phyloP scores from a whole-genome alignment of 1,140 invertebrate species.

The Heliconius hewitsoni region DNA sequence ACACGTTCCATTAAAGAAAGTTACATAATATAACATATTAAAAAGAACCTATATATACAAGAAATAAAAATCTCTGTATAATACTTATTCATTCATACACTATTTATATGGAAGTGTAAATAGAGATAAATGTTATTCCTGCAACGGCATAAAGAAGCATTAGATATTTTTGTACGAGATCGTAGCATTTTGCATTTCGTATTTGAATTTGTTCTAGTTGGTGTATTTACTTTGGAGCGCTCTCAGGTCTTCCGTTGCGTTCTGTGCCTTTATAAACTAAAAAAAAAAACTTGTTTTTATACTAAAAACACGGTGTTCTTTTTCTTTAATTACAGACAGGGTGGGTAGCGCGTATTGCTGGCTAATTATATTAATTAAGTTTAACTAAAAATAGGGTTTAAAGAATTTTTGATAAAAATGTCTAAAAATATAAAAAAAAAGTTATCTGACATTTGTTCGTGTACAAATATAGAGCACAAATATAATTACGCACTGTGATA shows the following conservation, averaged over 20 bases:
- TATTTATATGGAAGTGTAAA: background rate
- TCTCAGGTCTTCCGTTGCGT: background rate
- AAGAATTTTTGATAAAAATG: no score
- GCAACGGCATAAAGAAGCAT: background rate
- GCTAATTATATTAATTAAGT: background rate
- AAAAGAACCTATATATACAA: background rate
- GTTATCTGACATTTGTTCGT: no score
- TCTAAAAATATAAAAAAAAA: background rate
- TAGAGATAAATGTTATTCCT: background rate
- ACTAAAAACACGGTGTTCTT: conserved; percentile 2
- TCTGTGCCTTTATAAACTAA: background rate
- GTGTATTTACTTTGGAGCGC: conserved; percentile 10
- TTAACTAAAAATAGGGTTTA: background rate
- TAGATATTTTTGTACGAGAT: background rate
- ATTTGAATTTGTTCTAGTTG: conserved; percentile 1
- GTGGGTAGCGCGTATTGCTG: background rate
- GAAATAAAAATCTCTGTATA: background rate
- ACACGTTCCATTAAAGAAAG: background rate
- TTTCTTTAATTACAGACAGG: conserved; percentile 1
- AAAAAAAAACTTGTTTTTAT: background rate
- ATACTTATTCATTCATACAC: background rate
- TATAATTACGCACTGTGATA: no score
- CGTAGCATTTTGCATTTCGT: background rate
- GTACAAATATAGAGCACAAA: no score
- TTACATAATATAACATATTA: background rate